These are phyloP conservation scores for Xiphophorus maculatus DNA, from an alignment of 2,113 vertebrate genomes.

Conservation along the genomic window DNA sequence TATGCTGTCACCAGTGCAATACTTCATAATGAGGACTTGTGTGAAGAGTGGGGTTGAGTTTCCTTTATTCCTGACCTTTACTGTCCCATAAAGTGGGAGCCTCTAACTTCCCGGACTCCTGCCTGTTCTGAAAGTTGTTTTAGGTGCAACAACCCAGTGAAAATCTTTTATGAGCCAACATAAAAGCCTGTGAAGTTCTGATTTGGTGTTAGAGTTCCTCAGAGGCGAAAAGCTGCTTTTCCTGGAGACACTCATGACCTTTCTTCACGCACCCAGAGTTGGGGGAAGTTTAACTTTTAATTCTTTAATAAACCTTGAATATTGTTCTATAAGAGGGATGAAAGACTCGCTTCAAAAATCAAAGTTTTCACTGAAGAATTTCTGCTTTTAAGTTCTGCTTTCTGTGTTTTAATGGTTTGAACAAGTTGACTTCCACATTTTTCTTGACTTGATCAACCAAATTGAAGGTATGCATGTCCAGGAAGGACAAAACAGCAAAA, in stretches of 20 bases:
- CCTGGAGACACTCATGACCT: slow-evolving; percentile 32
- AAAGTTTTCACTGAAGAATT: too few relatives aligned
- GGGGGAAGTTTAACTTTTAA: slow-evolving; percentile 7
- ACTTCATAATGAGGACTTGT: slow-evolving; percentile 22
- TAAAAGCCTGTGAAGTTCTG: slow-evolving; percentile 15
- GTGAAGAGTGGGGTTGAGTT: slow-evolving; percentile 10
- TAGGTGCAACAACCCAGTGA: slow-evolving; percentile 30
- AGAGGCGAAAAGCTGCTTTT: slow-evolving; percentile 7
- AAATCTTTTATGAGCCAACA: slow-evolving; percentile 43
- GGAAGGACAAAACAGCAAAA: too few relatives aligned
- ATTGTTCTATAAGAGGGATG: not conserved
- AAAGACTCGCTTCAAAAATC: not conserved
- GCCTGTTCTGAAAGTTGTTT: slow-evolving; percentile 3
- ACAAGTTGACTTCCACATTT: too few relatives aligned
- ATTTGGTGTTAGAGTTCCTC: slow-evolving; percentile 23
- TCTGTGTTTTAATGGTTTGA: too few relatives aligned
- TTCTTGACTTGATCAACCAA: too few relatives aligned
- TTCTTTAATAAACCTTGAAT: slow-evolving; percentile 9
- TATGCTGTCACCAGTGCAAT: slow-evolving; percentile 2
- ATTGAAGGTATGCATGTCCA: too few relatives aligned
- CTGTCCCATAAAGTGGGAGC: not conserved
- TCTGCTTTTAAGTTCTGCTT: too few relatives aligned
- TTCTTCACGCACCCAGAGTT: slow-evolving; percentile 6
- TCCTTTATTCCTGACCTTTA: slow-evolving; percentile 14
- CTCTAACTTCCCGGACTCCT: not conserved